Conservation (phyloP, 2,797 vertebrate genomes). For the Cirrhinus molitorella region DNA sequence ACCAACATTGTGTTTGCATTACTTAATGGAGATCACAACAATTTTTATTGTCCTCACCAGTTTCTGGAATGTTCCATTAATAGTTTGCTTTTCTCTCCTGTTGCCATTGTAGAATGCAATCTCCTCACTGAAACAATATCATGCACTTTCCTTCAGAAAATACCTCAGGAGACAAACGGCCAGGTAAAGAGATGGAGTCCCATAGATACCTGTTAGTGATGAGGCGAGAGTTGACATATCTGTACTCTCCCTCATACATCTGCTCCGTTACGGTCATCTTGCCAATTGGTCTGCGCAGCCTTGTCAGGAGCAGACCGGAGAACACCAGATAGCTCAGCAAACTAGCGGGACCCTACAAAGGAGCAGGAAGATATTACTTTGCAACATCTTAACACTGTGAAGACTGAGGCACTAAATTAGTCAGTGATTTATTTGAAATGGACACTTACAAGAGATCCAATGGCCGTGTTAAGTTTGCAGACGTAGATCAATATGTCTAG, state of each 20-base stretch:
- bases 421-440: neutral
- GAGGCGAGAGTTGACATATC: conserved; percentile 87
- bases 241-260: conserved; percentile 88
- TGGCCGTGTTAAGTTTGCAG: conserved; percentile 86
- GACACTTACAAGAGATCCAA: conserved; percentile 83
- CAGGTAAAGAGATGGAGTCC: neutral
- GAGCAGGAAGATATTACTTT: neutral
- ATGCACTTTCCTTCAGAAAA: neutral
- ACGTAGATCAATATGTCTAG: conserved; percentile 89
- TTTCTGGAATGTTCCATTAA: conserved; percentile 89
- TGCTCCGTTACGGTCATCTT: conserved; percentile 88
- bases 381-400: neutral
- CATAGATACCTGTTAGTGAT: conserved; percentile 85
- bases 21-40: neutral
- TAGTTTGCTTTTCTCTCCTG: conserved; percentile 91
- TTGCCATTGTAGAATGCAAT: conserved; percentile 98
- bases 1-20: neutral
- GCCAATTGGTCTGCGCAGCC: conserved; percentile 85
- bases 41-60: conserved; percentile 80
- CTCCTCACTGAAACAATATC: conserved; percentile 86
- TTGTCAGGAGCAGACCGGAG: conserved; percentile 86
- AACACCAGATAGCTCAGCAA: conserved; percentile 87
- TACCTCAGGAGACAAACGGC: neutral
- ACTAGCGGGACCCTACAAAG: conserved; percentile 82
- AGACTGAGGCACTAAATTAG: neutral